These are phyloP conservation scores for Heliconius aoede DNA, from an alignment of 2,888 invertebrate species.

Conservation along the genomic window DNA sequence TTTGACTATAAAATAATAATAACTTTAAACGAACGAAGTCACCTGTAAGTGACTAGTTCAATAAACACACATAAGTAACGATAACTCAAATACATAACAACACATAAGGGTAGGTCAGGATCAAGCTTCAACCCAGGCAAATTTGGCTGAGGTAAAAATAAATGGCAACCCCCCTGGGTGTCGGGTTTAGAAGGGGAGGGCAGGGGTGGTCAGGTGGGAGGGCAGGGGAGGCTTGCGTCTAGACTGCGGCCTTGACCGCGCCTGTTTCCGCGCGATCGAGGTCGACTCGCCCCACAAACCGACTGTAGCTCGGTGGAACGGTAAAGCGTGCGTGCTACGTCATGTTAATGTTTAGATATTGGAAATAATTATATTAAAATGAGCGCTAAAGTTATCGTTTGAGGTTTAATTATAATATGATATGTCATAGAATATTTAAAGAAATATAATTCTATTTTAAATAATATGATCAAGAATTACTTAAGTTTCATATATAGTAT, in stretches of 20 bases:
- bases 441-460: too few species aligned
- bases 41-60: neutral
- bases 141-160: conserved; percentile 68
- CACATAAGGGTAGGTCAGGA: conserved; percentile 65
- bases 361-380: too few species aligned
- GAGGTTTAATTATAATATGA: too few species aligned
- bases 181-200: conserved; percentile 37
- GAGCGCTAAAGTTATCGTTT: too few species aligned
- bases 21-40: too few species aligned
- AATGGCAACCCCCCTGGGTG: conserved; percentile 56
- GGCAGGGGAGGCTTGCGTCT: conserved; percentile 69
- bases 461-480: too few species aligned
- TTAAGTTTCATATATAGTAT: too few species aligned
- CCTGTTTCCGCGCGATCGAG: conserved; percentile 79
- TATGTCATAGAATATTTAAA: too few species aligned
- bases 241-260: conserved; percentile 81
- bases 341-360: conserved; percentile 7
- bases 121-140: conserved; percentile 66
- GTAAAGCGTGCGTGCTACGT: conserved; percentile 42
- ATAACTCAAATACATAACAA: conserved; percentile 31
- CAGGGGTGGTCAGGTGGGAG: conserved; percentile 29
- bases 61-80: neutral
- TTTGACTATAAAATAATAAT: too few species aligned
- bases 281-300: conserved; percentile 75
- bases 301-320: conserved; percentile 55